Conservation (phyloP, 2,888 invertebrate species). For the Dinocampus coccinellae region DNA sequence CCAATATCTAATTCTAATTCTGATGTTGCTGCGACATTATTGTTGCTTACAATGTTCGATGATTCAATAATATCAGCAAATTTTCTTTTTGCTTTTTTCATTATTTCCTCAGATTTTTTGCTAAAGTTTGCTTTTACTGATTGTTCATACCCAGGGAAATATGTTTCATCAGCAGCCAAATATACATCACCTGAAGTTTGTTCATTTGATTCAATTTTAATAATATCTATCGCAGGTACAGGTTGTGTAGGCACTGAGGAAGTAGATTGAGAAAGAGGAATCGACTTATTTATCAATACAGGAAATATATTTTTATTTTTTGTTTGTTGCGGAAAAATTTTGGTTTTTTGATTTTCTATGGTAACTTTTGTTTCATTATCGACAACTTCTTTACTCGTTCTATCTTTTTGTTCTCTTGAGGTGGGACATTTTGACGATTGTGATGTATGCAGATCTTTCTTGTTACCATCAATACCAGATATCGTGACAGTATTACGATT, state of each 20-base stretch:
- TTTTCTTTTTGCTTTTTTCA: conserved; percentile 5
- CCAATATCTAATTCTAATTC: conserved; percentile 26
- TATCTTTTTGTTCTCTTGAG: background rate
- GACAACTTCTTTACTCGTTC: background rate
- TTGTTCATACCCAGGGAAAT: background rate
- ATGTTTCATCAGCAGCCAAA: conserved; percentile 8
- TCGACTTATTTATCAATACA: background rate
- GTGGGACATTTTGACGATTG: background rate
- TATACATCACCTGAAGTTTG: background rate
- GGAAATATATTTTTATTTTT: background rate
- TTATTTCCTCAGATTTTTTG: background rate
- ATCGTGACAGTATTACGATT: background rate
- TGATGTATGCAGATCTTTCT: background rate
- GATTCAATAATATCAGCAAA: background rate
- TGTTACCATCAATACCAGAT: background rate
- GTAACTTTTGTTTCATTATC: background rate
- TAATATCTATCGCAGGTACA: no score
- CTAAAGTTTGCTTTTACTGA: background rate
- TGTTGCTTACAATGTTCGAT: background rate
- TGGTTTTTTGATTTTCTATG: background rate
- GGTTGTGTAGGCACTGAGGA: background rate
- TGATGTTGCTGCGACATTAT: background rate
- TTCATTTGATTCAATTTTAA: background rate
- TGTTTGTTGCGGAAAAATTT: background rate
- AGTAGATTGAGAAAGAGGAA: background rate